Base-by-base conservation (phyloP, 2,888 invertebrate genomes). In the Harpagoxenus sublaevis region DNA sequence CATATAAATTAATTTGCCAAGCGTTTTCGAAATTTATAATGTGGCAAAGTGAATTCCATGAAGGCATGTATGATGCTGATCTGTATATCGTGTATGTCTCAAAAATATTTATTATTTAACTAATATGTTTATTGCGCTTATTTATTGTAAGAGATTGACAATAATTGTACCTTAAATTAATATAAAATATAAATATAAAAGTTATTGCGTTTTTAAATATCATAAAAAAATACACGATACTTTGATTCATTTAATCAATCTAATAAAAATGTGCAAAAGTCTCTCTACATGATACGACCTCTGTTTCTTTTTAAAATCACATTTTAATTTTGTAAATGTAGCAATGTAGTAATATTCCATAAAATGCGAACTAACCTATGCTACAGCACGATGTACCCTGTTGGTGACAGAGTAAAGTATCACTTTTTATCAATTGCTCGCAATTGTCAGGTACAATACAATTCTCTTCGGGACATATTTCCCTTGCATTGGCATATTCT, bases 361-460 rank as follows among this genome's bases (percentile, higher is more conserved):
- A 31, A 39, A n/a, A 5, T 75, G 23, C 3, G 15, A 65, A 84
- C 87, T 86, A 45, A 90, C 90, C 84, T 6, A 90, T 12, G 28
- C 85, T 86, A 63, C 90, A 90, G 73, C 90, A 90, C 8, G 18
- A 23, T 39, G 74, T 70, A 23, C 48, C 63, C 4, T 82, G 31
- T 55, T 66, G 1, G 0, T 55, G 23, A 65, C 89, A 89, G 23
- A 23, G 23, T 18, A 39, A 5, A 28, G 4, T 5, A 53, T 57
- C 45, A 9, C 12, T 28, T 1, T 10, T 39, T 0, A 82, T 0
- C 2, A 3, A 1, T 8, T 3, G 8, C 0, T 89, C 88, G 23
- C 93, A 92, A 31, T 87, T 77, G 0, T 83, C n/a, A 8, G 77
- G 2, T 2, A 81, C 3, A n/a, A 92, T 1, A 51, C 92, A 92